Evolutionary conservation across 1,140 invertebrate genomes (phyloP).

Genomic region (Brachionus plicatilis): DNA sequence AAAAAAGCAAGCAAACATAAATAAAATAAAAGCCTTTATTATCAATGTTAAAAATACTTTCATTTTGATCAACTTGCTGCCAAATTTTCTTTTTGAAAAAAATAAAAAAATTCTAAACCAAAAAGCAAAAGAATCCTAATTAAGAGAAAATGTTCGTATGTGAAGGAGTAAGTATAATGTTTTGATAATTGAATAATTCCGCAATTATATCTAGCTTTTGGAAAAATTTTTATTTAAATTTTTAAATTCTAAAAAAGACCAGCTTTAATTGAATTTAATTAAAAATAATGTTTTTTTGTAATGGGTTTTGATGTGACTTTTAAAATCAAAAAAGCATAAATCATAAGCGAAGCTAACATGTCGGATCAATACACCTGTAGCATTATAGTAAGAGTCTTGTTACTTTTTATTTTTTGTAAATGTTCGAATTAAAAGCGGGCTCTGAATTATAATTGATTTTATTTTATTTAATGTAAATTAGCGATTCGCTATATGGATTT

Average conservation of each 20-base stretch:
- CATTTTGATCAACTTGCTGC: no score
- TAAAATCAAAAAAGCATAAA: background rate
- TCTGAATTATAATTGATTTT: background rate
- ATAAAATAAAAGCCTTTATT: background rate
- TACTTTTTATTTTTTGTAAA: background rate
- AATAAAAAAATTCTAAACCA: no score
- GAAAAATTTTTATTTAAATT: no score
- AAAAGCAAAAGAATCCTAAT: no score
- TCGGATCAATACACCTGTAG: background rate
- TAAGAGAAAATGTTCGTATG: no score
- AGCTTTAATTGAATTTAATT: background rate
- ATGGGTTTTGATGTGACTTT: background rate
- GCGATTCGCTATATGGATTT: background rate
- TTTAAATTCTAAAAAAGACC: background rate
- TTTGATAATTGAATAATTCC: background rate
- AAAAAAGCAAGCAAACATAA: background rate
- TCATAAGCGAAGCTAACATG: background rate
- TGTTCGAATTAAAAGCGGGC: background rate
- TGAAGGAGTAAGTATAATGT: no score
- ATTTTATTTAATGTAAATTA: background rate
- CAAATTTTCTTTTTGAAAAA: no score
- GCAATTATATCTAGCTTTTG: background rate
- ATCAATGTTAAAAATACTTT: no score
- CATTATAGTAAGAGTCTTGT: background rate
- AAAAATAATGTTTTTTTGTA: background rate